Conservation (phyloP, 2,888 invertebrate species). For the Sinotaia quadrata region DNA sequence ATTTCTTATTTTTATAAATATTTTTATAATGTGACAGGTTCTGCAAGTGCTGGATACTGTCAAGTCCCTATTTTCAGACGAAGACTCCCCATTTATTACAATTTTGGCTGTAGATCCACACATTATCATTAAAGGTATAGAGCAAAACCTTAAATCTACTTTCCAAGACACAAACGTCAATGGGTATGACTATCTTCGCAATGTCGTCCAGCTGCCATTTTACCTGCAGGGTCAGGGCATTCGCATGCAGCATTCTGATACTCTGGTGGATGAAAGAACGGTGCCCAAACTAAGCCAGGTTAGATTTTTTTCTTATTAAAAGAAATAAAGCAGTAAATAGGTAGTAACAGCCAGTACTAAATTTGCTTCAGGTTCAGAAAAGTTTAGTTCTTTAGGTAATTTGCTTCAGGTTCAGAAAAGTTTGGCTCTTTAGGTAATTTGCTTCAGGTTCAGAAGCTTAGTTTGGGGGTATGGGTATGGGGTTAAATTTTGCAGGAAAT, state of each 20-base stretch:
- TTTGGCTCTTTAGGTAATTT: too few species aligned
- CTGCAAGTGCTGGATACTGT: conserved; percentile 88
- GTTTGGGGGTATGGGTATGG: too few species aligned
- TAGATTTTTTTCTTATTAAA: too few species aligned
- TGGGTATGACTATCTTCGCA: conserved; percentile 90
- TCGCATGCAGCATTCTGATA: conserved; percentile 74
- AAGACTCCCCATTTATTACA: conserved; percentile 94
- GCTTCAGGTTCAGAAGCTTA: too few species aligned
- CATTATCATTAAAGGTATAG: conserved; percentile 91
- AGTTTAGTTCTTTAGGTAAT: too few species aligned
- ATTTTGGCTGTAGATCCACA: conserved; percentile 98
- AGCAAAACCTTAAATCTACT: conserved; percentile 64
- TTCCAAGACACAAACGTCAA: conserved; percentile 90
- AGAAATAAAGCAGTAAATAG: too few species aligned
- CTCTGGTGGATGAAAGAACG: conserved; percentile 16
- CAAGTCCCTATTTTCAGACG: conserved; percentile 93
- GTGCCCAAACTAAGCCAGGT: conserved; percentile 11
- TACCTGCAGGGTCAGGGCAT: conserved; percentile 97
- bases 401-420: too few species aligned
- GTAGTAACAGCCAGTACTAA: too few species aligned
- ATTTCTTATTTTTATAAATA: not conserved
- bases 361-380: too few species aligned
- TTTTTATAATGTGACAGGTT: conserved; percentile 26
- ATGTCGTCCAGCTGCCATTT: conserved; percentile 97
- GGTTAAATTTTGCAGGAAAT: too few species aligned